A percentile compares a stretch with the other conserved stretches of the same genome.
Conservation (phyloP, 2,113 vertebrate genomes). For the Pelecanoides urinatrix region DNA sequence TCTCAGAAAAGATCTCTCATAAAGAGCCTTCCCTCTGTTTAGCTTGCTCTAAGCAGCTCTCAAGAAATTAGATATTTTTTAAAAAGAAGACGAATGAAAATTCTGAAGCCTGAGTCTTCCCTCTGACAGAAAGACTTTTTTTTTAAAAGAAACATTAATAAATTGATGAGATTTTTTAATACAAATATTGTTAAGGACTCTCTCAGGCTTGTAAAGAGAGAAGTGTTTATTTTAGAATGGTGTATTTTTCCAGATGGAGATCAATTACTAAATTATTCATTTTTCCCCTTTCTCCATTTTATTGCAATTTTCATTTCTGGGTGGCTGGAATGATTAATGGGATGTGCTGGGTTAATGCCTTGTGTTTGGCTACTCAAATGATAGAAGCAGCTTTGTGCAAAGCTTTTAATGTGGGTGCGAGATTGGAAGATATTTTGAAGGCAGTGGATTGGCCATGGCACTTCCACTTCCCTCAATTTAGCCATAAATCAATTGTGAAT, state of each 20-base stretch:
- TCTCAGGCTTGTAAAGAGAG: not conserved
- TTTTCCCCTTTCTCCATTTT: conserved; percentile 16
- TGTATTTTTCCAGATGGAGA: conserved; percentile 39
- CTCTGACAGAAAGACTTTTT: not conserved
- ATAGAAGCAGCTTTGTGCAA: conserved; percentile 56
- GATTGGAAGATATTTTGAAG: conserved; percentile 66
- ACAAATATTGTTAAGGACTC: not conserved
- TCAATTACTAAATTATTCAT: conserved; percentile 60
- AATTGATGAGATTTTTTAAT: not conserved
- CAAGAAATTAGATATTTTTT: not conserved
- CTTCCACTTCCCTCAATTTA: conserved; percentile 60
- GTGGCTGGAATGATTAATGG: conserved; percentile 68
- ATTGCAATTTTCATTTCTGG: conserved; percentile 39
- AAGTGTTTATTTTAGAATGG: conserved; percentile 1
- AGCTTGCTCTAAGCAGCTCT: not conserved
- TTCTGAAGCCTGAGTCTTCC: not conserved
- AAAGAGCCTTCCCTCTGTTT: not conserved
- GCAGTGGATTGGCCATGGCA: conserved; percentile 34
- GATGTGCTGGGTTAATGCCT: conserved; percentile 52
- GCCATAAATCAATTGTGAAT: conserved; percentile 72
- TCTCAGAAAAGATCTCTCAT: not conserved
- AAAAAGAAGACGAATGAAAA: not conserved
- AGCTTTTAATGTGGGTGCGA: conserved; percentile 51
- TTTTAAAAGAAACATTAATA: not conserved
- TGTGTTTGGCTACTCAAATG: conserved; percentile 65